Conservation (phyloP, 1,140 invertebrate genomes). For the Samia ricini region DNA sequence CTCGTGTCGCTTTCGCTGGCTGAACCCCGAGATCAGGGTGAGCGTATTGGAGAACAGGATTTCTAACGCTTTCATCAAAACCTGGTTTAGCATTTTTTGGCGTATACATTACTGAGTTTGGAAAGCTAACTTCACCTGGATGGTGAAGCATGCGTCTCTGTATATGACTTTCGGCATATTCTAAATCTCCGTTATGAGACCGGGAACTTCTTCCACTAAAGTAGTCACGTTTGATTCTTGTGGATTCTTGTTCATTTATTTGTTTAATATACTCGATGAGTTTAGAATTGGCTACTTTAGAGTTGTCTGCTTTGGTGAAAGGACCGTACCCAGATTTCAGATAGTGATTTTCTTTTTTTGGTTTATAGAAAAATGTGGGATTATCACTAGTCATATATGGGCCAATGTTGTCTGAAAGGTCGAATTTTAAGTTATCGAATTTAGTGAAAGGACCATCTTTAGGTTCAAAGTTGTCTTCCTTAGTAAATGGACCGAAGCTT, state of each 20-base stretch:
- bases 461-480: slow-evolving; percentile 72
- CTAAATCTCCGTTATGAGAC: slow-evolving; percentile 66
- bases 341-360: slow-evolving; percentile 67
- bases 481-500: slow-evolving; percentile 72
- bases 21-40: slow-evolving; percentile 88
- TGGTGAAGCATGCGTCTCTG: slow-evolving; percentile 84
- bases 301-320: slow-evolving; percentile 79
- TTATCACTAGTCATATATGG: slow-evolving; percentile 61
- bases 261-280: slow-evolving; percentile 82
- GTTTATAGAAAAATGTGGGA: slow-evolving; percentile 57
- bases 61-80: slow-evolving; percentile 83
- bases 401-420: slow-evolving; percentile 44
- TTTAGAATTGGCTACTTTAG: slow-evolving; percentile 76
- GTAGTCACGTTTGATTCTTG: slow-evolving; percentile 79
- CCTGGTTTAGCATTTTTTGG: slow-evolving; percentile 74
- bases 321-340: slow-evolving; percentile 74
- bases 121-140: slow-evolving; percentile 80
- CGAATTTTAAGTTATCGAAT: slow-evolving; percentile 72
- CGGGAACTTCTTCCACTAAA: slow-evolving; percentile 75
- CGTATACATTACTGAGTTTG: slow-evolving; percentile 81
- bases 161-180: slow-evolving; percentile 76
- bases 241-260: slow-evolving; percentile 80
- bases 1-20: slow-evolving; percentile 80
- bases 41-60: slow-evolving; percentile 87
- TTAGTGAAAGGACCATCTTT: slow-evolving; percentile 75